Percentiles rank a stretch among this genome's conserved stretches.
phyloP scores from a whole-genome alignment of 2,888 invertebrate genomes.

The Nematopogon swammerdamellus region DNA sequence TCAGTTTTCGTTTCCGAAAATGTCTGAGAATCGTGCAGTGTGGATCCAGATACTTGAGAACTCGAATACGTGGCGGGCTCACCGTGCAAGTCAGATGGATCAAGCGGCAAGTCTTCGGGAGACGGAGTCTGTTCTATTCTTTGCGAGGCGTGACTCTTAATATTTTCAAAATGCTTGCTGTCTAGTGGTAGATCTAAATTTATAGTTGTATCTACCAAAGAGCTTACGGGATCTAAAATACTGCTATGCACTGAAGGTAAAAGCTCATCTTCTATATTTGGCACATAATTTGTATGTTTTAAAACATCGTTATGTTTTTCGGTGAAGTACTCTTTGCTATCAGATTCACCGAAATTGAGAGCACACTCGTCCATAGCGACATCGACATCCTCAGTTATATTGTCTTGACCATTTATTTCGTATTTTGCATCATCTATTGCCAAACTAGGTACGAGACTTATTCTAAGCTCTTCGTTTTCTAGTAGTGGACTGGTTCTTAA shows the following conservation, averaged over 20 bases:
- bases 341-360: neutral
- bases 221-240: slow-evolving; percentile 57
- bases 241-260: slow-evolving; percentile 60
- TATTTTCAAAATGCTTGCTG: slow-evolving; percentile 39
- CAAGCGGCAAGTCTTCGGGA: slow-evolving; percentile 79
- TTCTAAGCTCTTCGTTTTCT: neutral
- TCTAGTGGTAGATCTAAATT: slow-evolving; percentile 54
- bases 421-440: neutral
- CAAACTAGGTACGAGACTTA: neutral
- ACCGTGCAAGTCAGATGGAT: slow-evolving; percentile 64
- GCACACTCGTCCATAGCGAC: neutral
- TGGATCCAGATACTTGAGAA: slow-evolving; percentile 45
- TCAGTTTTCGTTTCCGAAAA: slow-evolving; percentile 58
- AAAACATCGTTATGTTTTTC: neutral
- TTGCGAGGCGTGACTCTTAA: slow-evolving; percentile 22
- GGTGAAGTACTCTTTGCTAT: neutral
- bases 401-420: too few relatives aligned
- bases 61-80: slow-evolving; percentile 50
- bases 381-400: neutral
- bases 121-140: slow-evolving; percentile 79
- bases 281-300: slow-evolving; percentile 7
- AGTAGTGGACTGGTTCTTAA: neutral
- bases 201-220: slow-evolving; percentile 47
- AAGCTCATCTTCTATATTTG: slow-evolving; percentile 57
- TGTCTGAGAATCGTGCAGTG: slow-evolving; percentile 53